Conservation (phyloP, 1,140 invertebrate species). For the Cylas formicarius region DNA sequence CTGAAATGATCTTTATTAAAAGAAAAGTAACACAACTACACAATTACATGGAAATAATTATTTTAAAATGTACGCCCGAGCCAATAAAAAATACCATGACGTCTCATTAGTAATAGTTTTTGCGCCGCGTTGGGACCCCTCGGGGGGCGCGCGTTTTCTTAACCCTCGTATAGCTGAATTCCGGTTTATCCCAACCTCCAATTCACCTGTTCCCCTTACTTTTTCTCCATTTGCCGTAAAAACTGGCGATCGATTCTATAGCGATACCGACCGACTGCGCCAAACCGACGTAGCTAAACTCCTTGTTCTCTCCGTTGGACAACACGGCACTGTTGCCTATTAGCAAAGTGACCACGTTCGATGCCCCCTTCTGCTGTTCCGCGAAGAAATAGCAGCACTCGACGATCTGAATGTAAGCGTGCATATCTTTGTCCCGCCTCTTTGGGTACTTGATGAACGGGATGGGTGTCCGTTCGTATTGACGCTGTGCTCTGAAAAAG, state of each 20-base stretch:
- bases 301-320: conserved; percentile 34
- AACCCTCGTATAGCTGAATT: conserved; percentile 4
- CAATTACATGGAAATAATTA: too few species aligned
- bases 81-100: too few species aligned
- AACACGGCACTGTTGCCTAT: conserved; percentile 42
- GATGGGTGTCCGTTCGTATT: conserved; percentile 65
- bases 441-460: conserved; percentile 67
- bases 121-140: not conserved
- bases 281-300: conserved; percentile 43
- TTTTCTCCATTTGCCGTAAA: conserved; percentile 61
- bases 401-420: conserved; percentile 60
- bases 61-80: too few species aligned
- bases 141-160: not conserved
- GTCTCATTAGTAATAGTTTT: conserved; percentile 10
- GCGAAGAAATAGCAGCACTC: conserved; percentile 64
- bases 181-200: not conserved
- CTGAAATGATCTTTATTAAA: too few species aligned
- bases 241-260: conserved; percentile 57
- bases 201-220: conserved; percentile 61
- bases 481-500: conserved; percentile 71
- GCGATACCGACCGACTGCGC: conserved; percentile 56
- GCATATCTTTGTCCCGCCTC: conserved; percentile 62
- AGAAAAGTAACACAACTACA: too few species aligned
- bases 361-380: conserved; percentile 50
- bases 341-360: conserved; percentile 52